phyloP scores from a whole-genome alignment of 2,797 vertebrate species.

The Artibeus jamaicensis region DNA sequence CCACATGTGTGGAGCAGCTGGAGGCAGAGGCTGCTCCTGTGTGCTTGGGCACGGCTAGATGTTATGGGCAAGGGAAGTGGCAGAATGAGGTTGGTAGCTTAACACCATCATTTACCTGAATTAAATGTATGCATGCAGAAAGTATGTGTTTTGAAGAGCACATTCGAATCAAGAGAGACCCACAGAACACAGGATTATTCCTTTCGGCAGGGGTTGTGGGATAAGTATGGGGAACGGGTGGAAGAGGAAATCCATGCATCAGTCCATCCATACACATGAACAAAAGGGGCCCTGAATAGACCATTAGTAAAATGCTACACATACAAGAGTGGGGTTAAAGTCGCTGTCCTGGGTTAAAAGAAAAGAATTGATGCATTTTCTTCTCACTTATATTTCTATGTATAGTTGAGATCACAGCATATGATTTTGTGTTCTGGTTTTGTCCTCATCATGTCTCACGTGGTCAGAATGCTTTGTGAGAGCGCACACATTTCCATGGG shows the following conservation, averaged over 20 bases:
- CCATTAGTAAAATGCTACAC: not conserved
- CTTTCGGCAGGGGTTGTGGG: not conserved
- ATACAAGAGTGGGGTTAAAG: not conserved
- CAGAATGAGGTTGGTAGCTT: not conserved
- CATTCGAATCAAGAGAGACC: not conserved
- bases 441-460: not conserved
- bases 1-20: accelerated
- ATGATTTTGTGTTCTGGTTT: not conserved
- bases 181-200: not conserved
- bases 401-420: not conserved
- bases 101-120: not conserved
- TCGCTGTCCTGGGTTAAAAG: not conserved
- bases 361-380: not conserved
- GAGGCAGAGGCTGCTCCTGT: not conserved
- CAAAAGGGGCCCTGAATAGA: not conserved
- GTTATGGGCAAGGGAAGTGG: not conserved
- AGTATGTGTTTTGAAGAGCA: not conserved
- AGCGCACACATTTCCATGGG: not conserved
- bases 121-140: not conserved
- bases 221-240: not conserved
- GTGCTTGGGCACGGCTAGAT: not conserved
- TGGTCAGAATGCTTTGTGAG: not conserved
- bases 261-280: not conserved
- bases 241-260: not conserved
- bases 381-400: not conserved